phyloP scores from a whole-genome alignment of 1,140 invertebrate genomes.

The Bombus waltoni region DNA sequence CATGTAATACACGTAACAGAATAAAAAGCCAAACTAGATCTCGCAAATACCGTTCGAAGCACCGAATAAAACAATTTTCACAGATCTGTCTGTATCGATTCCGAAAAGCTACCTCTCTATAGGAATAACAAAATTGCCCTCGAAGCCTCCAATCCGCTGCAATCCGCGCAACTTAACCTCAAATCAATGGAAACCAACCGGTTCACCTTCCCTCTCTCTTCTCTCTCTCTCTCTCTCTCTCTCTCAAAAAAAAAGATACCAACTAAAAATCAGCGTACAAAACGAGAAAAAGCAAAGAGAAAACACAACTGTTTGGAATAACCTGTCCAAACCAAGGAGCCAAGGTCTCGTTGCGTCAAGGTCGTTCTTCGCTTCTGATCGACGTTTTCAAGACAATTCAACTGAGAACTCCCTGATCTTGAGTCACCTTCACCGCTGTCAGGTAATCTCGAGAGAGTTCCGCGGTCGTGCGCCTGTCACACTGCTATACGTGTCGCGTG shows the following conservation, averaged over 20 bases:
- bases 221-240: neutral
- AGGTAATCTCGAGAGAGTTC: slow-evolving; percentile 66
- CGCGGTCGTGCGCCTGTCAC: slow-evolving; percentile 8
- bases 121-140: too few relatives aligned
- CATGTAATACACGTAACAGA: too few relatives aligned
- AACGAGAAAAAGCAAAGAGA: neutral
- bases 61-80: neutral
- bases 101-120: neutral
- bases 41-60: neutral
- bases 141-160: too few relatives aligned
- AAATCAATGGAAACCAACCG: neutral
- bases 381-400: slow-evolving; percentile 65
- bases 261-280: neutral
- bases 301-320: neutral
- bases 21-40: too few relatives aligned
- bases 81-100: neutral
- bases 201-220: neutral
- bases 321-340: neutral
- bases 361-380: slow-evolving; percentile 58
- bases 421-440: slow-evolving; percentile 52
- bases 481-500: slow-evolving; percentile 17
- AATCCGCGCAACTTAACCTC: neutral
- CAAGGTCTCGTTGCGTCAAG: slow-evolving; percentile 43
- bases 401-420: slow-evolving; percentile 54
- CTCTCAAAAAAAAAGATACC: neutral